These are phyloP conservation scores for Lamellibrachia satsuma DNA, from an alignment of 2,888 invertebrate genomes.

Conservation along the genomic window DNA sequence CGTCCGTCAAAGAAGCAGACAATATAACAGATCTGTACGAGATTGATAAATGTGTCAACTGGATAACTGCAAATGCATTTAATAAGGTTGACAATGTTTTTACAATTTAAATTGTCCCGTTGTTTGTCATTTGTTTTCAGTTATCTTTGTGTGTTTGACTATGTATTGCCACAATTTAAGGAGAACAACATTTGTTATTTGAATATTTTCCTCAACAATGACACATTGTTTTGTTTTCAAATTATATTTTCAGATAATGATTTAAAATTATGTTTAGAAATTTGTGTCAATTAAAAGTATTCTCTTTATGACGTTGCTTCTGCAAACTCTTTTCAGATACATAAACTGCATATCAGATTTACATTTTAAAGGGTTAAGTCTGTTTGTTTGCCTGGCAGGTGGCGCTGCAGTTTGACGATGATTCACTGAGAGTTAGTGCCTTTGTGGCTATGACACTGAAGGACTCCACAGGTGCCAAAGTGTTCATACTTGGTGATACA, in stretches of 20 bases:
- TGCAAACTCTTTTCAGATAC: not conserved
- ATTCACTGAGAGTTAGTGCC: constrained; percentile 76
- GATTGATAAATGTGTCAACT: constrained; percentile 67
- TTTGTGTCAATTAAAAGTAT: not conserved
- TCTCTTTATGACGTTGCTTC: not conserved
- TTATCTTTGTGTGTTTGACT: not conserved
- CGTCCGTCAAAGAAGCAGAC: not conserved
- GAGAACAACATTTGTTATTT: not conserved
- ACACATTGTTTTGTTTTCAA: constrained; percentile 29
- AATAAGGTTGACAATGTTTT: constrained; percentile 71
- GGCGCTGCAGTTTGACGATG: constrained; percentile 91
- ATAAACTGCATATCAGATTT: not conserved
- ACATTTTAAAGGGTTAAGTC: not conserved
- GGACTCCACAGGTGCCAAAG: constrained; percentile 64
- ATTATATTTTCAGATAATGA: not conserved
- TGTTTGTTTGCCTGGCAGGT: constrained; percentile 71
- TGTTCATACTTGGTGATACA: constrained; percentile 87
- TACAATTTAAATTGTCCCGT: not conserved
- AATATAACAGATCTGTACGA: not conserved
- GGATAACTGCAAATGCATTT: constrained; percentile 77
- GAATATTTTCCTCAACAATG: not conserved
- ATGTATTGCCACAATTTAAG: not conserved
- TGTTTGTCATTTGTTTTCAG: not conserved
- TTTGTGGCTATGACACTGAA: constrained; percentile 72
- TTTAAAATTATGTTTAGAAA: not conserved